phyloP scores from a whole-genome alignment of 2,888 invertebrate genomes.

The Lymantria monacha region DNA sequence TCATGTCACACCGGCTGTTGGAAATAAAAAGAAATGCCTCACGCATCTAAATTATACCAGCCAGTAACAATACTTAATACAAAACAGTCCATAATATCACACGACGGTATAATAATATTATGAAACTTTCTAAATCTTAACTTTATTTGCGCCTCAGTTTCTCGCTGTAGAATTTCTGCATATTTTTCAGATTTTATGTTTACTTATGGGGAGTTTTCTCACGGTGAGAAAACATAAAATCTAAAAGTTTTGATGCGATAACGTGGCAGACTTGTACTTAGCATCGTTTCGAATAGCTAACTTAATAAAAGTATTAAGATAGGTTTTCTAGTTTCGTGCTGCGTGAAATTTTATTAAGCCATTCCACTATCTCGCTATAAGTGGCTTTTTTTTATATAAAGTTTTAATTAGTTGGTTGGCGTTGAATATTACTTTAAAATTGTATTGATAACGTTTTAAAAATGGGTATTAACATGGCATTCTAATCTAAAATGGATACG shows the following conservation, averaged over 20 bases:
- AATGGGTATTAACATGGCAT: too few relatives aligned
- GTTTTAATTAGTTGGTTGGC: neutral
- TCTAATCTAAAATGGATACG: too few relatives aligned
- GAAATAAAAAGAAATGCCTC: neutral
- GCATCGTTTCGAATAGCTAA: slow-evolving; percentile 27
- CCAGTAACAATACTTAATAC: neutral
- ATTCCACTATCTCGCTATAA: neutral
- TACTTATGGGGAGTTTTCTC: slow-evolving; percentile 17
- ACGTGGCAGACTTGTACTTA: slow-evolving; percentile 22
- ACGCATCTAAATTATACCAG: neutral
- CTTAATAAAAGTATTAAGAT: slow-evolving; percentile 28
- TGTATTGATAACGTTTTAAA: too few relatives aligned
- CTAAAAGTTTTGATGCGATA: slow-evolving; percentile 27
- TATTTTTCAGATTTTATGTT: slow-evolving; percentile 31
- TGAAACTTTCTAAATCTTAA: neutral
- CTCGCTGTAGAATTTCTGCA: slow-evolving; percentile 10
- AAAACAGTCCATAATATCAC: neutral
- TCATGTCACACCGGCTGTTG: neutral
- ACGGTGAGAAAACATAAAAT: slow-evolving; percentile 29
- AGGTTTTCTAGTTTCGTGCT: slow-evolving; percentile 11
- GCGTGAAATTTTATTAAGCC: slow-evolving; percentile 26
- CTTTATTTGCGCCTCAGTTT: slow-evolving; percentile 9
- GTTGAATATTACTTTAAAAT: too few relatives aligned
- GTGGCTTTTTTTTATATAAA: neutral
- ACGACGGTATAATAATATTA: neutral